These are phyloP conservation scores for Borostomias antarcticus DNA, from an alignment of 2,797 vertebrate genomes.

Conservation along the genomic window DNA sequence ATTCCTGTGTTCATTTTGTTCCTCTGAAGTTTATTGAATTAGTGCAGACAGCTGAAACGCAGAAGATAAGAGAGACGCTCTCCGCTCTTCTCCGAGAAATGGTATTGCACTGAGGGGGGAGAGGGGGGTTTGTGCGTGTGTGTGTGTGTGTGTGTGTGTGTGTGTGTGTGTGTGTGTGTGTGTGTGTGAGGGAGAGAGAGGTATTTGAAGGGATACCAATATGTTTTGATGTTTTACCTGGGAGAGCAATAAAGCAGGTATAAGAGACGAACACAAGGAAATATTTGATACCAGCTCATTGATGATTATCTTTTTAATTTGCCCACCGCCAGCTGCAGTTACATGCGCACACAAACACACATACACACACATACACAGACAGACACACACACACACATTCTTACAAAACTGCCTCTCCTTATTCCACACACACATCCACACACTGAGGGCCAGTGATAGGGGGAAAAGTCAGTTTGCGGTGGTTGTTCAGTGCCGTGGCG, in stretches of 20 bases:
- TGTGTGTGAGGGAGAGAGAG: background rate
- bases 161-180: slow-evolving; percentile 7
- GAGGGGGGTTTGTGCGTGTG: slow-evolving; percentile 31
- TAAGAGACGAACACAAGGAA: slow-evolving; percentile 35
- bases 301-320: slow-evolving; percentile 48
- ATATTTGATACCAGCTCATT: slow-evolving; percentile 46
- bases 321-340: slow-evolving; percentile 9
- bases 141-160: slow-evolving; percentile 30
- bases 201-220: slow-evolving; percentile 48
- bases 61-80: slow-evolving; percentile 74
- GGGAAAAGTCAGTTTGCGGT: slow-evolving; percentile 39
- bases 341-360: background rate
- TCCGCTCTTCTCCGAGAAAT: slow-evolving; percentile 60
- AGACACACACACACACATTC: slow-evolving; percentile 8
- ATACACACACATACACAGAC: slow-evolving; percentile 1
- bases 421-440: background rate
- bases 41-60: slow-evolving; percentile 77
- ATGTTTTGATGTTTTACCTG: slow-evolving; percentile 64
- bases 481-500: slow-evolving; percentile 31
- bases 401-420: no score
- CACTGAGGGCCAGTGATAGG: slow-evolving; percentile 38
- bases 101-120: slow-evolving; percentile 60
- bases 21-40: slow-evolving; percentile 81
- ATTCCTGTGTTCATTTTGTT: slow-evolving; percentile 72
- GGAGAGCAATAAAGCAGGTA: slow-evolving; percentile 44